phyloP scores from a whole-genome alignment of 2,113 vertebrate genomes.

The Etheostoma cragini region DNA sequence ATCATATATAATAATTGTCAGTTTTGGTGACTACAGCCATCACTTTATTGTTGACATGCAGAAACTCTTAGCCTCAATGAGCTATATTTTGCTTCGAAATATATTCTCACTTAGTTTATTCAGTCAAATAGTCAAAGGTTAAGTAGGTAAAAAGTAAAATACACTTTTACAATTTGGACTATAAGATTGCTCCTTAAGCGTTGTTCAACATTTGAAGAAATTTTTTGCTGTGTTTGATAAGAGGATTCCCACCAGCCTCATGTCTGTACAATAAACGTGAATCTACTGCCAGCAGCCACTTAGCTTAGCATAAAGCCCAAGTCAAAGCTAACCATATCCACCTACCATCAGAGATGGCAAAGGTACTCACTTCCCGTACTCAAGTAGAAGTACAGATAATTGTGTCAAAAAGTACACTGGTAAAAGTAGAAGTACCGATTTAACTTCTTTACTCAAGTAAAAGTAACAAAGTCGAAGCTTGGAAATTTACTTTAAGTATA shows the following conservation, averaged over 20 bases:
- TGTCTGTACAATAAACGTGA: neutral
- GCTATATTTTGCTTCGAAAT: neutral
- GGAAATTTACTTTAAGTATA: too few species aligned
- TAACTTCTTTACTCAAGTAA: too few species aligned
- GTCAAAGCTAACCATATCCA: neutral
- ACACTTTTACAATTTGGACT: neutral
- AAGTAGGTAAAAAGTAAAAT: neutral
- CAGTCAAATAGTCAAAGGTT: neutral
- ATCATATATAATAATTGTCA: neutral
- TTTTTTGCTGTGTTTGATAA: neutral
- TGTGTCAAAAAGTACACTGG: too few species aligned
- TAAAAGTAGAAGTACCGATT: too few species aligned
- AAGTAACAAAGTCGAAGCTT: too few species aligned
- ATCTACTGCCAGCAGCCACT: neutral
- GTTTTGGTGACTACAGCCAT: neutral
- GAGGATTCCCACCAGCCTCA: neutral
- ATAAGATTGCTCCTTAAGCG: too few species aligned
- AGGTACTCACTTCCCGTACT: too few species aligned
- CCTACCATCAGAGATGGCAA: neutral
- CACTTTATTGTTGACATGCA: too few species aligned
- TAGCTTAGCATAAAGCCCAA: slow-evolving; percentile 2
- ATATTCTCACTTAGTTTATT: neutral
- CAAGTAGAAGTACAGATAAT: too few species aligned
- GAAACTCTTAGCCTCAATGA: neutral
- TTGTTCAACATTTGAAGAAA: neutral